phyloP scores from a whole-genome alignment of 1,140 invertebrate species.

The Chironomus tepperi region DNA sequence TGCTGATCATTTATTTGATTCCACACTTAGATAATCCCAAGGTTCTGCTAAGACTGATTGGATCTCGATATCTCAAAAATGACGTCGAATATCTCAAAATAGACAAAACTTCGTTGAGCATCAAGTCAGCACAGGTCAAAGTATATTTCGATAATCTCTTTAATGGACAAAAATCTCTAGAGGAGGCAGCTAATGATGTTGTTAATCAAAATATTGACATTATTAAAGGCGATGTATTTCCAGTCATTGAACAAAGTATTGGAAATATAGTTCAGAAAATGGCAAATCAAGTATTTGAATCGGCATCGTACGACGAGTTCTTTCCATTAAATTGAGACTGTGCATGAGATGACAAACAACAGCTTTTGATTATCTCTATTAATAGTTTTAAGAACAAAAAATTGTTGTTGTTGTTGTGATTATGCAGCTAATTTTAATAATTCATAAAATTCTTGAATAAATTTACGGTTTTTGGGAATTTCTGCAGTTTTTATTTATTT shows the following conservation, averaged over 20 bases:
- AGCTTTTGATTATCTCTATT: no score
- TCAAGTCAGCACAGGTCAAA: not conserved
- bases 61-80: not conserved
- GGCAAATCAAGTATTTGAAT: not conserved
- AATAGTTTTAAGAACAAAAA: no score
- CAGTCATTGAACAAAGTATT: not conserved
- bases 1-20: not conserved
- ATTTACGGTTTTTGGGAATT: no score
- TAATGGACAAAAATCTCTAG: not conserved
- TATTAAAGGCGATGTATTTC: not conserved
- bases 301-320: not conserved
- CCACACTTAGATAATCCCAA: not conserved
- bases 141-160: not conserved
- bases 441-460: no score
- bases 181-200: not conserved
- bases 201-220: slow-evolving; percentile 14
- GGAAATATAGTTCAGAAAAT: not conserved
- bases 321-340: no score
- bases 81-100: not conserved
- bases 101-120: not conserved
- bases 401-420: no score
- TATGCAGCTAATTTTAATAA: no score
- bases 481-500: no score
- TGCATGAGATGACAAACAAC: no score
- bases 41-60: not conserved